These are phyloP conservation scores for Sarotherodon lohbergeri DNA, from an alignment of 2,113 vertebrate species.

Conservation along the genomic window DNA sequence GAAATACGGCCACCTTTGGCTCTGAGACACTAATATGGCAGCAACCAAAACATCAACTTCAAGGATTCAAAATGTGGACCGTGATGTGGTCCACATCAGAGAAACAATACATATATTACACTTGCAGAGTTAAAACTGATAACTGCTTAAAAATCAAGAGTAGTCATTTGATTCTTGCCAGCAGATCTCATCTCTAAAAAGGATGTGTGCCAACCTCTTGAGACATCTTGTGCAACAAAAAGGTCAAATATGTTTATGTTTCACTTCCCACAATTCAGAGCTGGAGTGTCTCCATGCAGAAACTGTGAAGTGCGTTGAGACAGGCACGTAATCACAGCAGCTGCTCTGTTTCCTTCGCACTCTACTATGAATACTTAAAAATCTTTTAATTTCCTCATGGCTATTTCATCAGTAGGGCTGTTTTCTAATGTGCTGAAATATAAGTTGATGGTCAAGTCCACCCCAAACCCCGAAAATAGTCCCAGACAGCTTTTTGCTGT, in stretches of 20 bases:
- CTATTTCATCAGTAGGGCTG: neutral
- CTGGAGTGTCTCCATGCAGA: neutral
- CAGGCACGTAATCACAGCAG: neutral
- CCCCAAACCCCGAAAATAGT: neutral
- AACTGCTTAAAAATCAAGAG: neutral
- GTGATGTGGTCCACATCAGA: neutral
- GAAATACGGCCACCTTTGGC: neutral
- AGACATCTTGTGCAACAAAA: constrained; percentile 18
- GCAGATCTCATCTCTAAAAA: neutral
- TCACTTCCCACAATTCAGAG: constrained; percentile 22
- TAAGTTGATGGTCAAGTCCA: neutral
- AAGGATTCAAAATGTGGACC: neutral
- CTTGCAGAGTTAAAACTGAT: neutral
- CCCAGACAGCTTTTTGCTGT: neutral
- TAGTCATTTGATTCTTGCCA: neutral
- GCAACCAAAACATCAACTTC: neutral
- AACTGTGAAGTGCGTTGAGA: neutral
- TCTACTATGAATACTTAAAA: neutral
- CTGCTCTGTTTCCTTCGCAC: neutral
- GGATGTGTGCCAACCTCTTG: neutral
- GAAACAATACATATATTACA: neutral
- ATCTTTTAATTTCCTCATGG: neutral
- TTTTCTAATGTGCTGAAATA: neutral
- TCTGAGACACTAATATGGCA: neutral
- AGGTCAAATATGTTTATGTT: constrained; percentile 42